A percentile compares a stretch with the other conserved stretches of the same genome.
phyloP scores from a whole-genome alignment of 2,888 invertebrate genomes.

The Lissocephala sabroskyi region DNA sequence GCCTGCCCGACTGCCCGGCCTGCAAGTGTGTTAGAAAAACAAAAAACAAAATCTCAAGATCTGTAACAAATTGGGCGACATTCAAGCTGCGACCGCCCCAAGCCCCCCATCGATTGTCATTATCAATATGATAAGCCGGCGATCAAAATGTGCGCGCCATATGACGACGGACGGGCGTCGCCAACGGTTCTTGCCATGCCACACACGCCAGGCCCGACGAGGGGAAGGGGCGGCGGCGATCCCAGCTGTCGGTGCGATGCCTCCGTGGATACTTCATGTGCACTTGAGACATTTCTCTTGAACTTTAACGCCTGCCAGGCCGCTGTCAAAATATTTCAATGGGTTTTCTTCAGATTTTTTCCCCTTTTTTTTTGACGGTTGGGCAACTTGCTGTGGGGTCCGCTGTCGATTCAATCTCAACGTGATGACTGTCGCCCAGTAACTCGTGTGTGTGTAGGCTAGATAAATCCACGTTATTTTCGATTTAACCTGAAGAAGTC shows the following conservation, averaged over 20 bases:
- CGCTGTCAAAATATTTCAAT: conserved; percentile 64
- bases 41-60: conserved; percentile 30
- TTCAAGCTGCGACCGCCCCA: conserved; percentile 32
- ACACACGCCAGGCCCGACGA: too few relatives aligned
- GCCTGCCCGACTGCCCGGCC: too few relatives aligned
- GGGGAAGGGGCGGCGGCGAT: conserved; percentile 36
- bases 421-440: conserved; percentile 47
- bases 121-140: conserved; percentile 37
- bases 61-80: conserved; percentile 50
- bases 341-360: conserved; percentile 16
- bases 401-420: conserved; percentile 60
- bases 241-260: conserved; percentile 48
- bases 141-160: conserved; percentile 15
- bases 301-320: conserved; percentile 61
- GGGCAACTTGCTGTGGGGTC: conserved; percentile 44
- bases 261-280: conserved; percentile 57
- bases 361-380: conserved; percentile 23
- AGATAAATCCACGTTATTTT: conserved; percentile 57
- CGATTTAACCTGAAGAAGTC: too few relatives aligned
- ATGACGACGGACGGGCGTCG: too few relatives aligned
- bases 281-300: conserved; percentile 65
- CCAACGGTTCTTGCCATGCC: too few relatives aligned
- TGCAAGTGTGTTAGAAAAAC: conserved; percentile 45
- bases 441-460: conserved; percentile 46
- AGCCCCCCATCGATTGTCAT: conserved; percentile 38